Base-by-base conservation (phyloP, 1,140 invertebrate species). In the Apis florea region DNA sequence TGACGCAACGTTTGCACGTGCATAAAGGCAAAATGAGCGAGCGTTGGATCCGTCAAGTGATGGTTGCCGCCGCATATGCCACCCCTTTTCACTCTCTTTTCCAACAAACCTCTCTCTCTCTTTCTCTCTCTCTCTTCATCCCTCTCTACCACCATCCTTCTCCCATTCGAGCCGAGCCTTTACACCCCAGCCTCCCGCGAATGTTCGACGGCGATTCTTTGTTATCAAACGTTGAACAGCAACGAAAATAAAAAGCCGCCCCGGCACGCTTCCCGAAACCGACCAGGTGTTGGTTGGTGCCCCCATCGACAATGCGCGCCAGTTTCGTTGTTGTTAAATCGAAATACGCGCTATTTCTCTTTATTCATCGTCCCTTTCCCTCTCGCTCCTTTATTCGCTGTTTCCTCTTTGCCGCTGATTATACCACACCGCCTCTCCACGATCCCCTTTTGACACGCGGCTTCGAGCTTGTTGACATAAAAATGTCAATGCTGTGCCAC, bases 1-100 rank as follows among this genome's bases (percentile, higher is more conserved):
- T 10, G 31, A 64, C 24, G n/a, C 71, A 54, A 15, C 61, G 59
- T 56, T 76, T 75, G 56, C 64, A 82, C 51, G 74, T 77, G 80
- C 67, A 79, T 78, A 79, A 83, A 76, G 81, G 66, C 68, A 51
- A 83, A 79, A 79, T 76, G 81, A 78, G 53, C 80, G 80, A 82
- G 31, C 79, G 49, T 24, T 47, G 13, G 26, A 61, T 53, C 59
- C 11, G 74, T 77, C 77, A 79, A 59, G 63, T 61, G 74, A 85
- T 61, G 67, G 70, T 68, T 49, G 47, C 56, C 79, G 40, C 54
- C 56, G 63, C 79, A 81, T 85, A 83, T 83, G 70, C 80, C 74
- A 54, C 53, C 63, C n/a, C 51, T 53, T 40, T 69, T 78, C 71
- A 17, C 21, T 15, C 71, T 31, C 51, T 40, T 24, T 58, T 47